Conservation (phyloP, 2,113 vertebrate species). For the Corapipo altera region DNA sequence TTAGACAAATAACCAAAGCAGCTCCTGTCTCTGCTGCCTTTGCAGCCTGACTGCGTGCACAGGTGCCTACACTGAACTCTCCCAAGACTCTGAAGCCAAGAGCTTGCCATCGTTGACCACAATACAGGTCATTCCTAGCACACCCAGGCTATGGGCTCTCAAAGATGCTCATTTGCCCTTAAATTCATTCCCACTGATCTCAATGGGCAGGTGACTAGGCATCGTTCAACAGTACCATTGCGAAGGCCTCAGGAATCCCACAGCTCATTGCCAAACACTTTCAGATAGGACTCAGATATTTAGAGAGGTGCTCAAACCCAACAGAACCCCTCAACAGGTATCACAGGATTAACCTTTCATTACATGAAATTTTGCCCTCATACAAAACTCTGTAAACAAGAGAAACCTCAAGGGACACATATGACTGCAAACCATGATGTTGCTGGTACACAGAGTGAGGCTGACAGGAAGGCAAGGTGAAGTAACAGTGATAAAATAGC, state of each 20-base stretch:
- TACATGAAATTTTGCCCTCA: neutral
- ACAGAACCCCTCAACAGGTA: neutral
- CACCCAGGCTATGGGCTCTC: neutral
- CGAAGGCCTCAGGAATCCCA: neutral
- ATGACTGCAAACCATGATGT: neutral
- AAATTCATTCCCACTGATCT: neutral
- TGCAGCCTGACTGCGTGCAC: neutral
- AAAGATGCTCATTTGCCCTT: neutral
- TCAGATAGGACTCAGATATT: neutral
- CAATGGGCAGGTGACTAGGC: neutral
- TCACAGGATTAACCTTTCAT: neutral
- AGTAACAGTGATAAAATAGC: accelerated
- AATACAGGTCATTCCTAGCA: neutral
- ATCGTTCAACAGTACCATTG: neutral
- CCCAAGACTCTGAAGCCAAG: neutral
- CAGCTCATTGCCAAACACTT: neutral
- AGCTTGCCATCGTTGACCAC: neutral
- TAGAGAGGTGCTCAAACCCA: neutral
- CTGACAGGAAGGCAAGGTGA: conserved; percentile 4
- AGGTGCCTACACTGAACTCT: neutral
- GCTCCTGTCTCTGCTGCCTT: neutral
- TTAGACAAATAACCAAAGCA: neutral
- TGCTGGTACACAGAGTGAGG: neutral
- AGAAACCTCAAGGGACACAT: neutral
- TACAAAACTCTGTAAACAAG: neutral